Base-by-base conservation (phyloP, 2,797 vertebrate genomes). In the Oreortyx pictus region DNA sequence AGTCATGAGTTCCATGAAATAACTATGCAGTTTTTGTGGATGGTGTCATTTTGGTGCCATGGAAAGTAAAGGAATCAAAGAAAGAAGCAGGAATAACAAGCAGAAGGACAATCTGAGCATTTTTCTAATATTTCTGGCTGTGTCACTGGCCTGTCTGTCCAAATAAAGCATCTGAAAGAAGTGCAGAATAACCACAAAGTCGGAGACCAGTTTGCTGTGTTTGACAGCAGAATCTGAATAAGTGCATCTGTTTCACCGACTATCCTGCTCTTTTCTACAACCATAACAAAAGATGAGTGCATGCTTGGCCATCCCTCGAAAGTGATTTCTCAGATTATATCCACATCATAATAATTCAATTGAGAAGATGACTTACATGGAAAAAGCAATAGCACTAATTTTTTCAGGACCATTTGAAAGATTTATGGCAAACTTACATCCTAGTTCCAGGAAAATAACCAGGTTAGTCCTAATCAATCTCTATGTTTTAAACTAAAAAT, bases 21-120 rank as follows among this genome's bases (percentile, higher is more conserved):
- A 82, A 27, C 62, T 60, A 23, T 82, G 61, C 81, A 60, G 70
- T 93, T 88, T 80, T 60, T 81, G 84, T 85, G 82, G 86, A 82
- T 79, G 57, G 82, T 87, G 80, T 78, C 73, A 91, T 94, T 86
- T 94, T 37, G 79, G 66, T 56, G 61, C 64, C 3, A 1, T 46
- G 56, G 70, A 94, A 91, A 16, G 16, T 29, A 82, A 83, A 82
- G 35, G 39, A 65, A 8, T 68, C 27, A 17, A 71, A 71, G 65
- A 64, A 64, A 70, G n/a, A 50, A 14, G 5, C 0, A 2, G 20
- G 50, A 72, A 37, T 54, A 83, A 35, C 7, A 73, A 54, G 24
- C 16, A 67, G n/a, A 67, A 18, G 18, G 24, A 66, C 27, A 37
- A n/a, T 25, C 46, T 64, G 54, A 39, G 76, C 6, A 9, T 72